These are phyloP conservation scores for Branchellion lobata DNA, from an alignment of 2,888 invertebrate species.

Conservation along the genomic window DNA sequence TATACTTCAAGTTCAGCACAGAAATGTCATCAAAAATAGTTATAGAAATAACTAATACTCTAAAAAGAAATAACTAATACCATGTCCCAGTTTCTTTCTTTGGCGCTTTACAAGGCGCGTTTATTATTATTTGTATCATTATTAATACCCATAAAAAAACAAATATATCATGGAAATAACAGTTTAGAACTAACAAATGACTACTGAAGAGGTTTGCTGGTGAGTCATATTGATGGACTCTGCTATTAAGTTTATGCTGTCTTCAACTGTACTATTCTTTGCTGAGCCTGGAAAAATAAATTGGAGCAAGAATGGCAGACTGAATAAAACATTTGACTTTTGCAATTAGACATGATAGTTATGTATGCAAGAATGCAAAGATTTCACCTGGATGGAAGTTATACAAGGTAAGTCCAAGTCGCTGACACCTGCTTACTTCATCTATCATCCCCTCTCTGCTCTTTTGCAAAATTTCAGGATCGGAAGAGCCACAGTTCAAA, in stretches of 20 bases:
- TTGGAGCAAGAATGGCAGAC: background rate
- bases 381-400: conserved; percentile 66
- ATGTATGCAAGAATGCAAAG: too few relatives aligned
- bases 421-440: conserved; percentile 63
- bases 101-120: too few relatives aligned
- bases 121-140: too few relatives aligned
- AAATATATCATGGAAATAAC: too few relatives aligned
- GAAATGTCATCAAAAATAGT: too few relatives aligned
- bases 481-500: conserved; percentile 64
- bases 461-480: conserved; percentile 60
- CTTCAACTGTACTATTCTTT: conserved; percentile 21
- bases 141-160: too few relatives aligned
- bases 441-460: conserved; percentile 62
- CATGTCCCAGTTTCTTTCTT: too few relatives aligned
- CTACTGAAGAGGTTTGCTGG: conserved; percentile 56
- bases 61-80: too few relatives aligned
- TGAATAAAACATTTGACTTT: background rate
- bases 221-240: conserved; percentile 61
- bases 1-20: too few relatives aligned
- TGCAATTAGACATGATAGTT: too few relatives aligned
- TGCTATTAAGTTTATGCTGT: conserved; percentile 58
- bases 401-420: conserved; percentile 62
- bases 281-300: conserved; percentile 13
- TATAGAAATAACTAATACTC: too few relatives aligned
- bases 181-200: conserved; percentile 55